A percentile compares a stretch with the other conserved stretches of the same genome.
Conservation (phyloP, 37 sponge, comb jelly and placozoan genomes). For the Haliclona indistincta region DNA sequence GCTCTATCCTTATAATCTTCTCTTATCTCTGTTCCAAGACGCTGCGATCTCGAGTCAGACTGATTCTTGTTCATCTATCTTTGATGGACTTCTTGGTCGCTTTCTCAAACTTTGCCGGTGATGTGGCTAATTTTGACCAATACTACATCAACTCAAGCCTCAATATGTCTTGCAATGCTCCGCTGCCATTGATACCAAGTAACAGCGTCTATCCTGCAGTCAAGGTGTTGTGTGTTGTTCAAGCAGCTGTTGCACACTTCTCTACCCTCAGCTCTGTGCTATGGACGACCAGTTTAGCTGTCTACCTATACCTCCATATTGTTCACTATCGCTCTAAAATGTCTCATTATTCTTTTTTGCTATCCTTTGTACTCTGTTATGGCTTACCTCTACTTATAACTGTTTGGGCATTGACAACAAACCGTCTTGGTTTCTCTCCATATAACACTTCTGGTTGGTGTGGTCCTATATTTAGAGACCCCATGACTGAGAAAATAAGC, state of each 20-base stretch:
- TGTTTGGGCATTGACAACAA: constrained; percentile 48
- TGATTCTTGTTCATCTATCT: constrained; percentile 58
- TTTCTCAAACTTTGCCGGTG: constrained; percentile 43
- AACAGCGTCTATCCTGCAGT: not conserved
- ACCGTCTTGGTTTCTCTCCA: constrained; percentile 36
- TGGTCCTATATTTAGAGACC: constrained; percentile 32
- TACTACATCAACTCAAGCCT: too few species aligned
- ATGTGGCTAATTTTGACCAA: constrained; percentile 24
- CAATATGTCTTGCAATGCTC: too few species aligned
- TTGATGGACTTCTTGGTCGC: constrained; percentile 40
- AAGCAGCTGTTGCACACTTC: constrained; percentile 16
- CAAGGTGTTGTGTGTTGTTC: not conserved
- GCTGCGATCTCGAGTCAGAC: constrained; percentile 42
- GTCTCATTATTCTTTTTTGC: constrained; percentile 4
- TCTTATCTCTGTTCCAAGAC: constrained; percentile 36
- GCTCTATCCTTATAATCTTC: constrained; percentile 48
- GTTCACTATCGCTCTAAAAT: constrained; percentile 9
- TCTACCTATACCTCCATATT: constrained; percentile 43
- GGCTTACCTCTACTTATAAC: constrained; percentile 51
- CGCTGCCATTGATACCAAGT: too few species aligned
- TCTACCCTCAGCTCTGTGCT: constrained; percentile 31
- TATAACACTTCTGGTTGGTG: constrained; percentile 71
- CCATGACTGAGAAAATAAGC: not conserved
- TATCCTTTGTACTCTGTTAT: constrained; percentile 42
- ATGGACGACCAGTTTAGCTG: constrained; percentile 32